Base-by-base conservation (phyloP, 2,797 vertebrate genomes). In the Paedocypris micromegethes region DNA sequence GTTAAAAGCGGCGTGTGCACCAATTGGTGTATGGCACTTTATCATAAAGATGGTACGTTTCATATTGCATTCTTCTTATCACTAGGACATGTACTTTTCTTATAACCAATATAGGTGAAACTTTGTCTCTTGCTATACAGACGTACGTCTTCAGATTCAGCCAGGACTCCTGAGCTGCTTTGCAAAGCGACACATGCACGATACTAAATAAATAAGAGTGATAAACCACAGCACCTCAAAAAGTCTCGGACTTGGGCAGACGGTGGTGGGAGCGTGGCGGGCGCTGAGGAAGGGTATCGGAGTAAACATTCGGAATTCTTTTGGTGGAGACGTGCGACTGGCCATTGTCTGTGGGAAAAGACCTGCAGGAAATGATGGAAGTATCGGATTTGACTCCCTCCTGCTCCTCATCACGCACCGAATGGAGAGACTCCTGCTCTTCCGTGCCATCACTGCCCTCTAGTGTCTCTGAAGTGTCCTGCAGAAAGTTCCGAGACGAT, bases 181-280 rank as follows among this genome's bases (percentile, higher is more conserved):
- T 68, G 50, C n/a, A 47, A 3, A 5, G n/a, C n/a, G 48, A 49
- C 51, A 69, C 39, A 47, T 9, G 57, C 50, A 47, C 53, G 41
- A 50, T 50, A 45, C 8, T 53, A 23, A 23, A 23, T 3, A 9
- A 8, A 39, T 23, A 43, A 2, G 50, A 42, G n/a, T 41, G 44
- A 47, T 5, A 23, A 23, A 23, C 23, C 23, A 37, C n/a, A 37
- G 42, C 6, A 3, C 5, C 8, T 63, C 72, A 78, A 74, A 78
- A 78, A 23, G 77, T 76, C 53, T 74, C 66, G n/a, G 77, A 78
- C 56, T 78, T 78, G 43, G 72, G 69, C 55, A 78, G 45, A 38
- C 23, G 41, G 49, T 64, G 54, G 5, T 3, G 49, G 43, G 43
- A 9, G 52, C 50, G 53, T 3, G 8, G 3, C 4, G 9, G 47